A percentile compares a stretch with the other conserved stretches of the same genome.
Evolutionary conservation across 2,888 invertebrate species (phyloP).

Genomic region (Anagyrus pseudococci): DNA sequence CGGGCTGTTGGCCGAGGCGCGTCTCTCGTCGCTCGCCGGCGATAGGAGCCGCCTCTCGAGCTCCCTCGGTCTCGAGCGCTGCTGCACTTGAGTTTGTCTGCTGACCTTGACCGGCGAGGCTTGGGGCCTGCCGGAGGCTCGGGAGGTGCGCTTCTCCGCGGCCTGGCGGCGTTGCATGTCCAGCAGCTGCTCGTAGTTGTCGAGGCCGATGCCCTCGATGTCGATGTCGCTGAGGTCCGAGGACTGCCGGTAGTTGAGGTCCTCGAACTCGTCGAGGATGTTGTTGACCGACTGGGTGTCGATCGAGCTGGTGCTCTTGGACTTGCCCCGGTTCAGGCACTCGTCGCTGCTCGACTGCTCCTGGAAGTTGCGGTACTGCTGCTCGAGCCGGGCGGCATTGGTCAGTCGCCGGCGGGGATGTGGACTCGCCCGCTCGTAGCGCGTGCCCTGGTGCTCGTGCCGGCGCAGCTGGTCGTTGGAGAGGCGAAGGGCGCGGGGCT

Average conservation of each 20-base stretch:
- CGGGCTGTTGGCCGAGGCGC: conserved; percentile 31
- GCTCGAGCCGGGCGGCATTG: conserved; percentile 32
- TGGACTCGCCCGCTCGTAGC: conserved; percentile 44
- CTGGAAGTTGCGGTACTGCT: conserved; percentile 42
- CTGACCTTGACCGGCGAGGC: conserved; percentile 44
- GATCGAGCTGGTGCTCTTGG: conserved; percentile 54
- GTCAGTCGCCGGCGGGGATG: conserved; percentile 39
- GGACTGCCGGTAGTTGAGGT: conserved; percentile 49
- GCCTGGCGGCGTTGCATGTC: conserved; percentile 45
- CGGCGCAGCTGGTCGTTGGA: conserved; percentile 44
- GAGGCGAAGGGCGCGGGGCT: conserved; percentile 6
- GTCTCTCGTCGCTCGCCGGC: not conserved
- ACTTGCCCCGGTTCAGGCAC: conserved; percentile 46
- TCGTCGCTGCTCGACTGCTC: conserved; percentile 53
- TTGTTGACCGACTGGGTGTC: conserved; percentile 56
- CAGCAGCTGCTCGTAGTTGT: conserved; percentile 52
- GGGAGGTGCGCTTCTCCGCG: conserved; percentile 18
- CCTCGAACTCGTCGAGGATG: conserved; percentile 55
- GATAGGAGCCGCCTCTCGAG: conserved; percentile 25
- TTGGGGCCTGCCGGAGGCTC: not conserved
- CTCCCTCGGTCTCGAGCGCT: conserved; percentile 50
- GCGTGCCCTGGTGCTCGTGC: conserved; percentile 49
- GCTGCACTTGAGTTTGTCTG: conserved; percentile 53
- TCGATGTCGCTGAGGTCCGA: conserved; percentile 53
- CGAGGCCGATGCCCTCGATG: conserved; percentile 44